Evolutionary conservation across 2,113 vertebrate genomes (phyloP).

Genomic region (Cathartes aura): DNA sequence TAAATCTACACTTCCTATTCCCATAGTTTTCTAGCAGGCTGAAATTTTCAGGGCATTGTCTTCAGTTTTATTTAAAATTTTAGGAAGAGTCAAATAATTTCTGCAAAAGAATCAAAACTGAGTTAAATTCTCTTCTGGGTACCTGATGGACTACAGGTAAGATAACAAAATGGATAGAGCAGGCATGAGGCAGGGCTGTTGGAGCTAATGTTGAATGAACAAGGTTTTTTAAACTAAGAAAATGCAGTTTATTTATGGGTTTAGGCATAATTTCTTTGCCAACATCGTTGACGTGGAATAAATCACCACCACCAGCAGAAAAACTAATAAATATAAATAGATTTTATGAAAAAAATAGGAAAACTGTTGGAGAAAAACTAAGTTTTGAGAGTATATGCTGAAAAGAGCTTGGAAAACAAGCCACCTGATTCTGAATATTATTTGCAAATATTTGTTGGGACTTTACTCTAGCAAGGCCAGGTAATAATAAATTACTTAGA

Average conservation of each 20-base stretch:
- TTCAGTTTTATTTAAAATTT: not conserved
- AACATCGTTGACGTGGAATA: not conserved
- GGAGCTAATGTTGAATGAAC: not conserved
- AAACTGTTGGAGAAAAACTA: not conserved
- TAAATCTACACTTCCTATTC: not conserved
- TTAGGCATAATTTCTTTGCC: not conserved
- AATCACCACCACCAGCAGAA: not conserved
- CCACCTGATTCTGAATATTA: not conserved
- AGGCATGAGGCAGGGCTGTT: not conserved
- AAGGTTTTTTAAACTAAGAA: not conserved
- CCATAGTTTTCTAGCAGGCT: not conserved
- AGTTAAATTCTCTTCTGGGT: not conserved
- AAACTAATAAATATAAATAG: not conserved
- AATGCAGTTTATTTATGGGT: not conserved
- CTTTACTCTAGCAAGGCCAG: not conserved
- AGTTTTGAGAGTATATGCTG: not conserved
- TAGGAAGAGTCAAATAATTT: not conserved
- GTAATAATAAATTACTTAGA: not conserved
- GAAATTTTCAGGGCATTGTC: not conserved
- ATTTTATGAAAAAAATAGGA: not conserved
- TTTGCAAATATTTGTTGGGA: not conserved
- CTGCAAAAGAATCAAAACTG: not conserved
- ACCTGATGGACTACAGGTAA: not conserved
- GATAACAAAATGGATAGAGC: not conserved
- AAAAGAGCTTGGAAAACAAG: not conserved